Conservation (phyloP, 2,797 vertebrate genomes). For the Myotis pilosus region DNA sequence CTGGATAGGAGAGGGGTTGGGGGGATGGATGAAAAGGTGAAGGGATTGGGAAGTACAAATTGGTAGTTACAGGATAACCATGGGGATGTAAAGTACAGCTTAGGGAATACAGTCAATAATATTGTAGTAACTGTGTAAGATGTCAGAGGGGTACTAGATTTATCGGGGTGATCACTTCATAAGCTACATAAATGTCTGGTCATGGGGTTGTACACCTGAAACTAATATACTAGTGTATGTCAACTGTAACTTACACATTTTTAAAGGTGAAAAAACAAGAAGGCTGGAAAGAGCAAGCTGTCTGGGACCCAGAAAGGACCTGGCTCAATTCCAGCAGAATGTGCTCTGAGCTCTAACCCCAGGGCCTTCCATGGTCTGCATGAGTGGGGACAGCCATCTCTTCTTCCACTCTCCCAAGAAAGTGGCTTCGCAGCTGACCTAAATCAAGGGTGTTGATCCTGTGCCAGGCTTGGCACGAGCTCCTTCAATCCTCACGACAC, state of each 20-base stretch:
- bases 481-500: neutral
- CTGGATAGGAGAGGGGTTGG: neutral
- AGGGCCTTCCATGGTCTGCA: neutral
- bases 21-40: neutral
- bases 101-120: neutral
- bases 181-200: neutral
- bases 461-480: neutral
- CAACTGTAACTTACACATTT: neutral
- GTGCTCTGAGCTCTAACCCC: neutral
- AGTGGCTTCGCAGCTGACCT: rapidly evolving
- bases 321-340: neutral
- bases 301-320: too few relatives aligned
- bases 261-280: neutral
- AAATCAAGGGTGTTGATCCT: rapidly evolving
- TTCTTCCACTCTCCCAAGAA: neutral
- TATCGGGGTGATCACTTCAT: neutral
- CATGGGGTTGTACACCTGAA: neutral
- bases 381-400: neutral
- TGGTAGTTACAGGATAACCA: neutral
- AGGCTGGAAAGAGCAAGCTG: neutral
- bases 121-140: neutral
- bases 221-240: neutral
- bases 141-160: neutral
- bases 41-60: neutral
- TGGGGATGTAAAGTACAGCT: neutral